A percentile compares a stretch with the other conserved stretches of the same genome.
phyloP scores from a whole-genome alignment of 2,888 invertebrate genomes.

The Adelphocoris suturalis region DNA sequence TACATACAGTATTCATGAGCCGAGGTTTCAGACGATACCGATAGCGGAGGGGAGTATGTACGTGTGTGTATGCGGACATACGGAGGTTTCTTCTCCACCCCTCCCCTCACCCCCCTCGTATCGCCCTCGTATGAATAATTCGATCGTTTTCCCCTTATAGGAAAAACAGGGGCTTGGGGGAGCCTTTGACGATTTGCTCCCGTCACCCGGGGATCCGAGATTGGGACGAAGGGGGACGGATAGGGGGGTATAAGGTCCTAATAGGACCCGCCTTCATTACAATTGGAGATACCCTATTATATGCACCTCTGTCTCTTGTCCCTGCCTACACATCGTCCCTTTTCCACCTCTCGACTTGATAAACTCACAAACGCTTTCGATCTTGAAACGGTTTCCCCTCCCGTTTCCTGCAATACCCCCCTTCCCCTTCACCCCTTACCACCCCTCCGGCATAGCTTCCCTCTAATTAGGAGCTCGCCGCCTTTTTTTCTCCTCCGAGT shows the following conservation, averaged over 20 bases:
- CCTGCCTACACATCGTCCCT: conserved; percentile 34
- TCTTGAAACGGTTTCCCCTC: background rate
- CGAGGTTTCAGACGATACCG: conserved; percentile 28
- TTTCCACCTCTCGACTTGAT: conserved; percentile 7
- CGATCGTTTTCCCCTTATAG: conserved; percentile 59
- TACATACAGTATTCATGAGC: conserved; percentile 66
- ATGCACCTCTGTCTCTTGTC: background rate
- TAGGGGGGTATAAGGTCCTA: background rate
- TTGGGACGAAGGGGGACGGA: background rate
- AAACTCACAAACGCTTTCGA: background rate
- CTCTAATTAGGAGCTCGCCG: conserved; percentile 38
- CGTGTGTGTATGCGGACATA: conserved; percentile 9
- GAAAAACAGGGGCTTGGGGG: conserved; percentile 19
- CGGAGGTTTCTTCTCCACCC: background rate
- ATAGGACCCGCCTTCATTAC: conserved; percentile 71
- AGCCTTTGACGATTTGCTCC: conserved; percentile 73
- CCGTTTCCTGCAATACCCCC: background rate
- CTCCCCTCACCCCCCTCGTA: background rate
- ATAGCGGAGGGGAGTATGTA: background rate
- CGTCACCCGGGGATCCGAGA: conserved; percentile 53
- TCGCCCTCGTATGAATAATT: conserved; percentile 53
- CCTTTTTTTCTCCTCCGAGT: background rate
- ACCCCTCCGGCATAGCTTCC: background rate
- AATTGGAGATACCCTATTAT: conserved; percentile 71
- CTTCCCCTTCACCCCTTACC: background rate